Percentiles rank a stretch among this genome's conserved stretches.
phyloP scores from a whole-genome alignment of 2,113 vertebrate species.

The Oncorhynchus kisutch region DNA sequence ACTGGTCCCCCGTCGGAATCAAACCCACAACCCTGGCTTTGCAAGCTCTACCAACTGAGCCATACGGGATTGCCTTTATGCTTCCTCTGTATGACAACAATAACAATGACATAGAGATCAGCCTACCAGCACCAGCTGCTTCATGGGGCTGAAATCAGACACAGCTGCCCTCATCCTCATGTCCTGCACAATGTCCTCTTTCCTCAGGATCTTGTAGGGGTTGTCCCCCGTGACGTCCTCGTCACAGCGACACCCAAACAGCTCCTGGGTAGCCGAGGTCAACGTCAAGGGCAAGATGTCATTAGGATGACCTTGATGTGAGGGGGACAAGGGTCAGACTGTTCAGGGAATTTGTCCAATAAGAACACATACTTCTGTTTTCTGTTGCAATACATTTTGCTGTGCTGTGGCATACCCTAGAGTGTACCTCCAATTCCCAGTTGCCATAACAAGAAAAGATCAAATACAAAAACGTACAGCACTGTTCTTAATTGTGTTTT shows the following conservation, averaged over 20 bases:
- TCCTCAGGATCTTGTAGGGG: slow-evolving; percentile 84
- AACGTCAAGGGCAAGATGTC: slow-evolving; percentile 85
- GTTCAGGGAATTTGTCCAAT: neutral
- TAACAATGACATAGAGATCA: slow-evolving; percentile 1
- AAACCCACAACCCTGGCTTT: too few species aligned
- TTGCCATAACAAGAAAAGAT: too few species aligned
- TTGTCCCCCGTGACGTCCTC: slow-evolving; percentile 82
- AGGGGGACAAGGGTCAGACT: neutral
- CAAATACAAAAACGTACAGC: neutral
- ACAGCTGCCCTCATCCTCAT: slow-evolving; percentile 80
- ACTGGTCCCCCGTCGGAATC: too few species aligned
- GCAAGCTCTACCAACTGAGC: too few species aligned
- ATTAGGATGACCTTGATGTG: slow-evolving; percentile 77
- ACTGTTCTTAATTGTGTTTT: neutral
- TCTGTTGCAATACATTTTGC: too few species aligned
- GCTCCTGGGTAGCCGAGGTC: slow-evolving; percentile 86
- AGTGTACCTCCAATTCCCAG: too few species aligned
- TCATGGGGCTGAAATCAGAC: slow-evolving; percentile 90
- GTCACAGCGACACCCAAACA: slow-evolving; percentile 81
- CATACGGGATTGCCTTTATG: slow-evolving; percentile 14
- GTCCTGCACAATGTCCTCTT: slow-evolving; percentile 84
- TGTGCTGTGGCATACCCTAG: too few species aligned
- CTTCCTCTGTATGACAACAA: slow-evolving; percentile 26
- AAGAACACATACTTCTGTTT: too few species aligned
- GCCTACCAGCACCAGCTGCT: slow-evolving; percentile 78